Percentiles rank a stretch among this genome's conserved stretches.
Conservation (phyloP, 2,113 vertebrate genomes). For the Oenanthe oenanthe region DNA sequence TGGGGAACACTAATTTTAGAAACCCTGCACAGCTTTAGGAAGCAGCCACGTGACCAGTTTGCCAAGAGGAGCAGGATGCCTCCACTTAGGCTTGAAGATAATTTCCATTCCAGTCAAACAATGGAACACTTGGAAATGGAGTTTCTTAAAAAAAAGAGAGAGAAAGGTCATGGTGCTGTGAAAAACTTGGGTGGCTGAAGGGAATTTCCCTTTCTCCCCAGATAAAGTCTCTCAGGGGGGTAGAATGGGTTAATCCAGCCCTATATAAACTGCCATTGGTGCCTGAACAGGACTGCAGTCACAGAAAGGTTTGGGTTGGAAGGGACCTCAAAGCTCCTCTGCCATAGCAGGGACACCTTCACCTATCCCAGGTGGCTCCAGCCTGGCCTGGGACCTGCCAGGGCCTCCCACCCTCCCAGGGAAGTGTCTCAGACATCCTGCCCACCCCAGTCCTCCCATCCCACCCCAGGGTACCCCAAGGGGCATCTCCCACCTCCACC, state of each 20-base stretch:
- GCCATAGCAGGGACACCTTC: background rate
- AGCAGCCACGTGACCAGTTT: constrained; percentile 8
- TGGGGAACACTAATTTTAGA: constrained; percentile 64
- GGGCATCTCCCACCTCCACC: rapidly evolving
- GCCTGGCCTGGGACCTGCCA: background rate
- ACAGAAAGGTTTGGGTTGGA: no score
- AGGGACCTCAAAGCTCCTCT: background rate
- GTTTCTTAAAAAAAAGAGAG: background rate
- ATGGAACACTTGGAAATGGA: background rate
- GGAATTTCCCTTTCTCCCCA: background rate
- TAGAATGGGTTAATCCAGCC: background rate
- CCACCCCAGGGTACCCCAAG: background rate
- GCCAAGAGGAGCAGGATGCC: constrained; percentile 36
- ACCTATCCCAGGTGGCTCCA: background rate
- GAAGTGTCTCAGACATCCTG: background rate
- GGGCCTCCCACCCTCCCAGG: background rate
- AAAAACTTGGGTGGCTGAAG: background rate
- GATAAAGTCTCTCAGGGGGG: background rate
- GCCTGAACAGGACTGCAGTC: background rate
- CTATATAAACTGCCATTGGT: background rate
- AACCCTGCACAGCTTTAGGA: constrained; percentile 23
- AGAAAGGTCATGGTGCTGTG: rapidly evolving
- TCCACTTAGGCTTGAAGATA: background rate
- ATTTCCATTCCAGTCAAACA: background rate
- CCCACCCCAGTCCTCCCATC: background rate